Percentiles rank a stretch among this genome's conserved stretches.
phyloP scores from a whole-genome alignment of 2,888 invertebrate genomes.

The Cerastis rubricosa region DNA sequence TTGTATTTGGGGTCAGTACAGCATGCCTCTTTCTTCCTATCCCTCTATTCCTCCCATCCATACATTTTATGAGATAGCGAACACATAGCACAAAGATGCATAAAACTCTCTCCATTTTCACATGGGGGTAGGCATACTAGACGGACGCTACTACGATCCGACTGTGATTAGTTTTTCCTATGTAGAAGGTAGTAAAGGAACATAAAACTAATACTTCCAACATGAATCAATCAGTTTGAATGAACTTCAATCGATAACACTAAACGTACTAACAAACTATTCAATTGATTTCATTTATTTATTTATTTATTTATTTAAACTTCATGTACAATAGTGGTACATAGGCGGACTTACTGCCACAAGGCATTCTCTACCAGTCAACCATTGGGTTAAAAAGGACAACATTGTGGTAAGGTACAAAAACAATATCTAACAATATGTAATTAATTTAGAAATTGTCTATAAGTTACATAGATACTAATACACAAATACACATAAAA shows the following conservation, averaged over 20 bases:
- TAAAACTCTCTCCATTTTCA: neutral
- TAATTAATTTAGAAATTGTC: too few species aligned
- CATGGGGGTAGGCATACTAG: neutral
- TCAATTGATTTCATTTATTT: neutral
- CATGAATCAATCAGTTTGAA: slow-evolving; percentile 1
- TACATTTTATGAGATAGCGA: neutral
- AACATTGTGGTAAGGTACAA: too few species aligned
- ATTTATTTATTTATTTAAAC: too few species aligned
- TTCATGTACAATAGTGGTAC: too few species aligned
- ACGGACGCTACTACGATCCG: neutral
- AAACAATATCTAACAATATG: too few species aligned
- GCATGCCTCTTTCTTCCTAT: neutral
- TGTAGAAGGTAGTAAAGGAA: neutral
- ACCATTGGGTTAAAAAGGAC: too few species aligned
- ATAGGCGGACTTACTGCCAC: too few species aligned
- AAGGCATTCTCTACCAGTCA: too few species aligned
- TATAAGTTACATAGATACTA: too few species aligned
- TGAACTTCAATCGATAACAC: slow-evolving; percentile 6
- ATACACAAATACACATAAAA: too few species aligned
- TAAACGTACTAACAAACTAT: slow-evolving; percentile 9
- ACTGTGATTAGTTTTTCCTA: neutral
- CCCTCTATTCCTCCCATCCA: neutral
- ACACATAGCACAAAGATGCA: neutral
- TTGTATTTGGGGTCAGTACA: neutral
- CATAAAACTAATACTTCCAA: neutral